These are phyloP conservation scores for Catamblyrhynchus diadema DNA, from an alignment of 2,797 vertebrate species.

Conservation along the genomic window DNA sequence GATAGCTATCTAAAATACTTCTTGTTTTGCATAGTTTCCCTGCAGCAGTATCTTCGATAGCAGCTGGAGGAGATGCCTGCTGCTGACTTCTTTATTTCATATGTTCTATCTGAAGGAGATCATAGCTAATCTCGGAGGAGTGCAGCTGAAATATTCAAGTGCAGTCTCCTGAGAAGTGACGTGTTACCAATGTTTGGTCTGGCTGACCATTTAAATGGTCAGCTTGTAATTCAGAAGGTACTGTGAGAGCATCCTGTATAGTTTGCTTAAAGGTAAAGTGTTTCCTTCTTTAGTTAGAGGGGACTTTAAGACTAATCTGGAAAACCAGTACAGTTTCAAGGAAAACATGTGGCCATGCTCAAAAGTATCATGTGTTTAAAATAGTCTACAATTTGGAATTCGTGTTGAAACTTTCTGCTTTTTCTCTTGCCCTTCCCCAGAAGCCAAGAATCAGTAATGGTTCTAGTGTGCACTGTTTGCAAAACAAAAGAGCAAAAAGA, in stretches of 20 bases:
- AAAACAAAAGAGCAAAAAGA: neutral
- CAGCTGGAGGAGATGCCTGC: neutral
- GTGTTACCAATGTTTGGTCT: neutral
- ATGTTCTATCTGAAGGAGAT: neutral
- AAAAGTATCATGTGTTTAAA: neutral
- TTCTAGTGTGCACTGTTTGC: neutral
- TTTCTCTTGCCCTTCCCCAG: neutral
- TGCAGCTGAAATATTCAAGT: neutral
- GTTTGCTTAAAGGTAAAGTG: neutral
- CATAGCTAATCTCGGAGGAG: neutral
- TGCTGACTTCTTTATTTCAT: neutral
- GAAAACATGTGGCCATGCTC: neutral
- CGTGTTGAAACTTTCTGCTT: neutral
- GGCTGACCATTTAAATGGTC: neutral
- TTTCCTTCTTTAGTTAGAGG: neutral
- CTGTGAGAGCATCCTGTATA: neutral
- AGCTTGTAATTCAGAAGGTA: neutral
- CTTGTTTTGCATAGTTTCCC: neutral
- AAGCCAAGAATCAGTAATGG: neutral
- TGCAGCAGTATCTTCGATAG: rapidly evolving
- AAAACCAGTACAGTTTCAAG: neutral
- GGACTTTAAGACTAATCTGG: neutral
- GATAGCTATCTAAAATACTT: neutral
- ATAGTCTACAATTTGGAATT: neutral
- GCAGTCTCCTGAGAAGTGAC: neutral